These are phyloP conservation scores for Poicephalus meyeri DNA, from an alignment of 2,113 vertebrate species.

Conservation along the genomic window DNA sequence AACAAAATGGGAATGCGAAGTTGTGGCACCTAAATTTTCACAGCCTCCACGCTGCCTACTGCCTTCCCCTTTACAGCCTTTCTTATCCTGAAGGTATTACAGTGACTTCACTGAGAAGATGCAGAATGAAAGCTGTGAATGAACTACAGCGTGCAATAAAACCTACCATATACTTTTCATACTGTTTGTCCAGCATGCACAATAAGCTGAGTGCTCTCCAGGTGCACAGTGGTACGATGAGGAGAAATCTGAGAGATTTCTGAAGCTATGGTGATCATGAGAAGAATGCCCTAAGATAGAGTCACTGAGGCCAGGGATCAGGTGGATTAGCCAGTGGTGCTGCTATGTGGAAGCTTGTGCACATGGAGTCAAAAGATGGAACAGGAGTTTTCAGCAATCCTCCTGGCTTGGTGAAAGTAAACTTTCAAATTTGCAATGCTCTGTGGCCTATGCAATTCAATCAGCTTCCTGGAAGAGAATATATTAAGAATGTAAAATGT, in stretches of 20 bases:
- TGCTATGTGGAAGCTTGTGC: rapidly evolving
- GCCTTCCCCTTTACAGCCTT: not conserved
- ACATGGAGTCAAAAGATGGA: not conserved
- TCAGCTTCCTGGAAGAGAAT: not conserved
- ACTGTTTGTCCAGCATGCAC: not conserved
- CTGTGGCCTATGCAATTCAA: not conserved
- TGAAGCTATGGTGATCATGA: not conserved
- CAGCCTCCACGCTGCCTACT: not conserved
- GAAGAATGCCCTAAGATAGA: not conserved
- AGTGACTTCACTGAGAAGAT: not conserved
- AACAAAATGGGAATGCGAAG: not conserved
- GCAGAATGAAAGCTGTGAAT: not conserved
- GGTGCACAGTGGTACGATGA: not conserved
- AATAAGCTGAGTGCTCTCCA: not conserved
- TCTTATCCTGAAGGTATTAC: not conserved
- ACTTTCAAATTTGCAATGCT: not conserved
- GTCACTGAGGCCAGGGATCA: not conserved
- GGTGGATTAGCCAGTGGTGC: not conserved
- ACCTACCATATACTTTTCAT: not conserved
- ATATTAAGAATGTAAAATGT: not conserved
- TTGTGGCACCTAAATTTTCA: not conserved
- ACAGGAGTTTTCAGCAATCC: not conserved
- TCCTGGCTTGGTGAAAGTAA: not conserved
- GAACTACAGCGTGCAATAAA: not conserved
- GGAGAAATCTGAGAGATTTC: not conserved